Percentiles rank a stretch among this genome's conserved stretches.
Evolutionary conservation across 2,888 invertebrate genomes (phyloP).

Genomic region (Pristionchus exspectatus): DNA sequence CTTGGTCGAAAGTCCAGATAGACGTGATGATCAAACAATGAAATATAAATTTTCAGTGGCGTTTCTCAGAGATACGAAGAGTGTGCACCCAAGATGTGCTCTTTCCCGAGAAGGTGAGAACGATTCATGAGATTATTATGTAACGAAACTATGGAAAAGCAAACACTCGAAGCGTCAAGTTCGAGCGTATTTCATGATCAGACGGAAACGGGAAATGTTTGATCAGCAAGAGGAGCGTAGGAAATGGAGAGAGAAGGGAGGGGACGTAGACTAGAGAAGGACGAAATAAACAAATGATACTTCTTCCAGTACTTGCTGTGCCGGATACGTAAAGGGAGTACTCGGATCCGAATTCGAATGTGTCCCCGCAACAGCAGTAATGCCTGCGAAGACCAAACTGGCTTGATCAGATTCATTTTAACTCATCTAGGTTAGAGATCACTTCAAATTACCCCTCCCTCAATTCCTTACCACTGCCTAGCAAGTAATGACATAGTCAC

Average conservation of each 20-base stretch:
- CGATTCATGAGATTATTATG: neutral
- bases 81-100: neutral
- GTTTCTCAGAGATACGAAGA: conserved; percentile 27
- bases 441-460: neutral
- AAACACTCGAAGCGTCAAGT: neutral
- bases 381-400: neutral
- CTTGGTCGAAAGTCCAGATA: neutral
- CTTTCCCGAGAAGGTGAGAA: neutral
- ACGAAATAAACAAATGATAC: neutral
- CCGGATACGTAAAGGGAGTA: neutral
- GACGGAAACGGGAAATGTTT: neutral
- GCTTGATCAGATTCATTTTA: neutral
- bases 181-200: neutral
- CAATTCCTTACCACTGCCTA: neutral
- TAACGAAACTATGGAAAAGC: neutral
- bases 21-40: neutral
- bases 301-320: neutral
- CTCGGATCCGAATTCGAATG: neutral
- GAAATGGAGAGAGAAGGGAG: neutral
- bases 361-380: neutral
- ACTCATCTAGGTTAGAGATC: neutral
- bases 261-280: neutral
- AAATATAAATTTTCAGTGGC: neutral
- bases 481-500: neutral
- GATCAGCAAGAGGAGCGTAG: neutral